Conservation (phyloP, 2,797 vertebrate genomes). For the Anguilla pacifica region DNA sequence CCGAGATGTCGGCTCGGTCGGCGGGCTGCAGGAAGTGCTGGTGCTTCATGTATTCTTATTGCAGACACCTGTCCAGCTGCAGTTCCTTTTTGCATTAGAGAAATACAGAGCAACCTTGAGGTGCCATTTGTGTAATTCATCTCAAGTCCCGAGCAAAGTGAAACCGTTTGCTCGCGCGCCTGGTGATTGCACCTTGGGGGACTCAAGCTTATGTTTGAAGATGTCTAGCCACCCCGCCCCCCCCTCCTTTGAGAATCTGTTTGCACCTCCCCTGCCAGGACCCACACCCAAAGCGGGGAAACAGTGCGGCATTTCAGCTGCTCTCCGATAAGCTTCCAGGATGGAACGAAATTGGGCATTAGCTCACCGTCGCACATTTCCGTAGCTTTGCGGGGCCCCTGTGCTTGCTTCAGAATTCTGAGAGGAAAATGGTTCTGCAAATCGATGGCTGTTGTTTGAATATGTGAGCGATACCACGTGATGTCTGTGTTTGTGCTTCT, state of each 20-base stretch:
- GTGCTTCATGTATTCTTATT: not conserved
- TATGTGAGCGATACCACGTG: not conserved
- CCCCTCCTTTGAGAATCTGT: slow-evolving; percentile 10
- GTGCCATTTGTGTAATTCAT: not conserved
- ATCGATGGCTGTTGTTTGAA: not conserved
- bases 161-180: not conserved
- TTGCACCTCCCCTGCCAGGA: slow-evolving; percentile 1
- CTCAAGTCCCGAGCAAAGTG: slow-evolving; percentile 8
- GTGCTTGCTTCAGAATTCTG: not conserved
- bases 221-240: not conserved
- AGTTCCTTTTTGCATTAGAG: not conserved
- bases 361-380: not conserved
- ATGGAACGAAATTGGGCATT: slow-evolving; percentile 4
- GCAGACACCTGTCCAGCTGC: not conserved
- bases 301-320: not conserved
- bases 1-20: not conserved
- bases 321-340: not conserved
- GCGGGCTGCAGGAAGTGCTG: too few relatives aligned
- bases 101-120: not conserved
- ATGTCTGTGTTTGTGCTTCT: not conserved
- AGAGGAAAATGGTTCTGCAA: not conserved
- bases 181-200: not conserved
- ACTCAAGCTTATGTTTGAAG: not conserved
- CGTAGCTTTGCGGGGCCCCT: not conserved
- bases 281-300: not conserved